These are phyloP conservation scores for Etheostoma cragini DNA, from an alignment of 2,113 vertebrate genomes.

Conservation along the genomic window DNA sequence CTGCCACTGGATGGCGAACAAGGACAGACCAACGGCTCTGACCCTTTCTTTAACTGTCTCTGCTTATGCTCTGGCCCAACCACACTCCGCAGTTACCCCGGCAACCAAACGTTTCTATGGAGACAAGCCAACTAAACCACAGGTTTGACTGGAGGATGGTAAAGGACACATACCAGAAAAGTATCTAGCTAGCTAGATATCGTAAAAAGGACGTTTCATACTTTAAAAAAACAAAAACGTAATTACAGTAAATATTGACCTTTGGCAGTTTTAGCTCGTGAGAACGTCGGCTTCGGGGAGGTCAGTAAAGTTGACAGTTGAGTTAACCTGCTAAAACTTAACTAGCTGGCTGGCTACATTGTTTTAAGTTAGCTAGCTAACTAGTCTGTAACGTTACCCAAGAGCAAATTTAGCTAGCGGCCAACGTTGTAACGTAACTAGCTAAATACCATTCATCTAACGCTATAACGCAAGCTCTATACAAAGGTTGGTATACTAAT, in stretches of 20 bases:
- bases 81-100: conserved; percentile 1
- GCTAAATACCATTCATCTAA: too few relatives aligned
- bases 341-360: not conserved
- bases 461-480: not conserved
- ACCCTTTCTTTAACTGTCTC: too few relatives aligned
- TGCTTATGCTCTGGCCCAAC: too few relatives aligned
- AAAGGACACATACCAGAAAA: not conserved
- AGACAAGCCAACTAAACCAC: conserved; percentile 21
- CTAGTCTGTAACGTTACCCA: not conserved
- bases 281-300: not conserved
- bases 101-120: conserved; percentile 61
- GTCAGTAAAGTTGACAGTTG: not conserved
- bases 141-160: not conserved
- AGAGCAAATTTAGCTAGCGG: not conserved
- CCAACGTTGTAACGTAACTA: not conserved
- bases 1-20: conserved; percentile 31
- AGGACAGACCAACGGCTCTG: not conserved
- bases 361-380: not conserved
- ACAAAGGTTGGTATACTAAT: not conserved
- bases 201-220: not conserved
- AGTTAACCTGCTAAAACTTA: not conserved
- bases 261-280: not conserved
- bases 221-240: too few relatives aligned
- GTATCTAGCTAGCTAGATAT: too few relatives aligned
- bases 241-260: not conserved